Evolutionary conservation across 2,113 vertebrate species (phyloP).

Genomic region (Fregetta grallaria): DNA sequence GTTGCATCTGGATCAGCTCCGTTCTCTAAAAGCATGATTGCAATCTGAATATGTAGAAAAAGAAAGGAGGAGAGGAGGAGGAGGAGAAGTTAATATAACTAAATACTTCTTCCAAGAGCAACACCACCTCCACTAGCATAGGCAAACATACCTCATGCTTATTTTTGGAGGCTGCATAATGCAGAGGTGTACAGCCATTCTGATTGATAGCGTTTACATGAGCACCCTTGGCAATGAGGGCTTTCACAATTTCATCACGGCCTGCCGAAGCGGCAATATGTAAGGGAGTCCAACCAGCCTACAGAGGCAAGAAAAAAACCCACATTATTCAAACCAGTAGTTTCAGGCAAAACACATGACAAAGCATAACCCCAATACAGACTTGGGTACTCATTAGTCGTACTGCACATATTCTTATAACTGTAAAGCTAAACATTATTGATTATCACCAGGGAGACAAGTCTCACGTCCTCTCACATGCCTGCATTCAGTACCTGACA

Average conservation of each 20-base stretch:
- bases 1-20: constrained; percentile 88
- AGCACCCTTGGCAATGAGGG: constrained; percentile 87
- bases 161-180: constrained; percentile 96
- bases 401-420: neutral
- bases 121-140: neutral
- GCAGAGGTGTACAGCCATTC: constrained; percentile 91
- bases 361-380: neutral
- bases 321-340: neutral
- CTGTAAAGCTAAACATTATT: neutral
- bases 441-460: neutral
- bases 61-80: neutral
- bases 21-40: constrained; percentile 86
- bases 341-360: neutral
- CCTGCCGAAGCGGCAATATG: constrained; percentile 96
- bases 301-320: neutral
- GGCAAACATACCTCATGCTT: constrained; percentile 83
- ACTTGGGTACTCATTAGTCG: neutral
- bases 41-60: constrained; percentile 78
- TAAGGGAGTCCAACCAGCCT: constrained; percentile 93
- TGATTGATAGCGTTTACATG: constrained; percentile 91
- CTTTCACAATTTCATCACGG: constrained; percentile 88
- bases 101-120: neutral
- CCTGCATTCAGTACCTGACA: neutral
- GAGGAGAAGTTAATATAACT: neutral
- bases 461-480: neutral